These are phyloP conservation scores for Lamprologus lemairii DNA, from an alignment of 2,113 vertebrate genomes.

Conservation along the genomic window DNA sequence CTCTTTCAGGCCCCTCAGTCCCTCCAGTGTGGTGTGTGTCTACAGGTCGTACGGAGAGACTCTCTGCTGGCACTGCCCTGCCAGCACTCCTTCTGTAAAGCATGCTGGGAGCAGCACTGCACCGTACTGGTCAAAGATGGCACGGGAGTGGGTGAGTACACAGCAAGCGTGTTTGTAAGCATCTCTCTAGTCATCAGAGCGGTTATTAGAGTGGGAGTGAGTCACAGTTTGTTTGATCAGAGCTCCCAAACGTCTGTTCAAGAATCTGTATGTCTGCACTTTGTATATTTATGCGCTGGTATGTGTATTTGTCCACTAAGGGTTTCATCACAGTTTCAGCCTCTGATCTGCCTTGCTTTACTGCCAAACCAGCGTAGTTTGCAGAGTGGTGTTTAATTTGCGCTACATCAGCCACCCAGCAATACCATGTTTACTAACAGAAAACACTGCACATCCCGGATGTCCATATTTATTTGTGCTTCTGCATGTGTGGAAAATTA, in stretches of 20 bases:
- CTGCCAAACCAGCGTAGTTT: background rate
- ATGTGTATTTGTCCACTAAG: background rate
- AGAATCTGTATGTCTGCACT: background rate
- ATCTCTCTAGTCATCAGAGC: constrained; percentile 12
- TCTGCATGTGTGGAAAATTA: background rate
- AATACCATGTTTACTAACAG: background rate
- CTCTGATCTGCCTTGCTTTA: background rate
- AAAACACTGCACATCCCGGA: background rate
- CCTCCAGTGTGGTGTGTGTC: constrained; percentile 95
- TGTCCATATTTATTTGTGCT: background rate
- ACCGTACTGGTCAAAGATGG: constrained; percentile 97
- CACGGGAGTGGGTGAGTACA: constrained; percentile 88
- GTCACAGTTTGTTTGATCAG: background rate
- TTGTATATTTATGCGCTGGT: background rate
- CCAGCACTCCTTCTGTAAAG: constrained; percentile 97
- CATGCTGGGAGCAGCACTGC: constrained; percentile 99
- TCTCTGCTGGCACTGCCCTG: constrained; percentile 88
- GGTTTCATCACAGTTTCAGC: background rate
- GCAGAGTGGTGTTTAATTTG: background rate
- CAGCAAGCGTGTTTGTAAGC: background rate
- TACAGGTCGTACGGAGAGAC: constrained; percentile 95
- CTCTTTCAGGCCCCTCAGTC: constrained; percentile 71
- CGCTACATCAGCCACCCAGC: background rate
- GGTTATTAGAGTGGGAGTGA: background rate
- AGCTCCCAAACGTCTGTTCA: background rate